Evolutionary conservation across 2,888 invertebrate species (phyloP).

Genomic region (Drosophila pseudotakahashii): DNA sequence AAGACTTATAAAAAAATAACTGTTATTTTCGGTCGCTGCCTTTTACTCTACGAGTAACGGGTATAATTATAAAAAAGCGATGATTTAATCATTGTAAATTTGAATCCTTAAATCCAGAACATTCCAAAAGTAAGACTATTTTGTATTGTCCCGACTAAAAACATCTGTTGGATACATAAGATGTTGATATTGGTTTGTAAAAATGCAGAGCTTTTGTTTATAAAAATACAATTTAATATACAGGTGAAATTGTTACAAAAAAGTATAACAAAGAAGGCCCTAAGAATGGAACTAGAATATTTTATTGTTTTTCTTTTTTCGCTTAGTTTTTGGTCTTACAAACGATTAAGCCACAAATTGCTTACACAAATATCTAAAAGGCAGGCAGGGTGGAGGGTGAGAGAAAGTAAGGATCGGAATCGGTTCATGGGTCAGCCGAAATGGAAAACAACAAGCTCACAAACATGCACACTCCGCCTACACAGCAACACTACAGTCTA

Average conservation of each 20-base stretch:
- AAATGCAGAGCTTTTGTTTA: slow-evolving; percentile 44
- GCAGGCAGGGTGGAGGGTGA: slow-evolving; percentile 26
- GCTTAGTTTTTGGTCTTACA: slow-evolving; percentile 71
- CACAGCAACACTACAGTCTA: slow-evolving; percentile 47
- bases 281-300: slow-evolving; percentile 23
- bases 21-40: too few relatives aligned
- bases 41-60: too few relatives aligned
- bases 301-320: slow-evolving; percentile 48
- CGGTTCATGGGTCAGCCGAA: slow-evolving; percentile 36
- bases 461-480: slow-evolving; percentile 23
- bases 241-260: slow-evolving; percentile 48
- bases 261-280: slow-evolving; percentile 42
- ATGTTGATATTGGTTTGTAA: background rate
- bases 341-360: slow-evolving; percentile 74
- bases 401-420: slow-evolving; percentile 6
- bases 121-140: background rate
- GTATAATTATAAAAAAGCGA: too few relatives aligned
- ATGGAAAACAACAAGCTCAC: slow-evolving; percentile 49
- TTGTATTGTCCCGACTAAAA: background rate
- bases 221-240: slow-evolving; percentile 76
- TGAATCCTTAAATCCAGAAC: too few relatives aligned
- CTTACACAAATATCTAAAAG: slow-evolving; percentile 47
- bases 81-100: too few relatives aligned
- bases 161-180: background rate
- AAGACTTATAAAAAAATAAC: too few relatives aligned